Base-by-base conservation (phyloP, 2,797 vertebrate genomes). In the Apogon hyalosoma region DNA sequence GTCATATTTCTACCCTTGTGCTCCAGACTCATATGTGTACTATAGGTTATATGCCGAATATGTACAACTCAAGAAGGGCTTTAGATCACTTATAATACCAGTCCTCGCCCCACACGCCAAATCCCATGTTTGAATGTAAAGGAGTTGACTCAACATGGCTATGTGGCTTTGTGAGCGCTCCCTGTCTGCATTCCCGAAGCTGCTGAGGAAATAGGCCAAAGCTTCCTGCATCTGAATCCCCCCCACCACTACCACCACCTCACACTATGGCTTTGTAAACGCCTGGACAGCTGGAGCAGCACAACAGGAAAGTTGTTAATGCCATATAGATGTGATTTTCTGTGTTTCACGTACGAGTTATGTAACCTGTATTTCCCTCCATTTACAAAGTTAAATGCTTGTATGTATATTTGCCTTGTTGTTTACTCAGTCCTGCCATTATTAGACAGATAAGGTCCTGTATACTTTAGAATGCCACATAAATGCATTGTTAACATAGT, bases 131-230 rank as follows among this genome's bases (percentile, higher is more conserved):
- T 73, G 18, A 75, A 73, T 83, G 60, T 64, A 55, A 79, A 73
- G 46, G 47, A 54, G 38, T 74, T 69, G 64, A 75, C 73, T 75
- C 53, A 43, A 72, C 77, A 58, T 13, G 2, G 51, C 63, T 42
- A 5, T 86, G 67, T 85, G 73, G 66, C 47, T 87, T 81, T 83
- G 55, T 88, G 69, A 69, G 69, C 73, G 60, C 66, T 85, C 80
- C 48, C 69, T 53, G 73, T 48, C 66, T 58, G 53, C 82, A 90
- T 92, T 92, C 87, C 77, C 69, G 12, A 83, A 76, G 83, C 84
- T 90, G 80, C 87, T 77, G 67, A 91, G 90, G 89, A 93, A 92
- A 81, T 85, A 84, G 79, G 69, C 75, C 76, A 84, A 51, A 80
- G 63, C 71, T 83, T 87, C 86, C 84, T 91, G 83, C 42, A 46